These are phyloP conservation scores for Metaphire vulgaris DNA, from an alignment of 1,140 invertebrate genomes.

Conservation along the genomic window DNA sequence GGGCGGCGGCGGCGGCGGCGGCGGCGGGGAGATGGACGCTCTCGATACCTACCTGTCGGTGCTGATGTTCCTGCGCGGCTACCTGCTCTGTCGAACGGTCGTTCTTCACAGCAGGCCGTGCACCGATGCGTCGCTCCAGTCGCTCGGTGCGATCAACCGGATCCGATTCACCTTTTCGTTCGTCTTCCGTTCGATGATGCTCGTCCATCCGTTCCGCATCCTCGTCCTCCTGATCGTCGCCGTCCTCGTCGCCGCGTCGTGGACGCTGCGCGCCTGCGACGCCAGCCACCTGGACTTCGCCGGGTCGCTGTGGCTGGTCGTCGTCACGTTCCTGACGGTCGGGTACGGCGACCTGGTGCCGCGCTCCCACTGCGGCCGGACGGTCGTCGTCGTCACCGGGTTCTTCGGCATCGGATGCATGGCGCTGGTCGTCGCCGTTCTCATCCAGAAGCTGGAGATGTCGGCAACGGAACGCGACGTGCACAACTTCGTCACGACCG, in stretches of 20 bases:
- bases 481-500: slow-evolving; percentile 49
- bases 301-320: slow-evolving; percentile 49
- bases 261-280: slow-evolving; percentile 38
- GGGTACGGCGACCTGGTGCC: slow-evolving; percentile 51
- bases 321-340: slow-evolving; percentile 48
- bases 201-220: slow-evolving; percentile 46
- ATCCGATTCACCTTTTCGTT: slow-evolving; percentile 42
- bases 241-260: slow-evolving; percentile 43
- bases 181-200: slow-evolving; percentile 52
- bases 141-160: slow-evolving; percentile 48
- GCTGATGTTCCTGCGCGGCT: slow-evolving; percentile 48
- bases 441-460: slow-evolving; percentile 48
- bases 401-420: slow-evolving; percentile 49
- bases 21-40: slow-evolving; percentile 33
- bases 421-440: slow-evolving; percentile 49
- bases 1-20: too few species aligned
- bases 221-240: slow-evolving; percentile 41
- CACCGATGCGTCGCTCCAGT: slow-evolving; percentile 47
- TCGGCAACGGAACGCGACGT: slow-evolving; percentile 49
- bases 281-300: slow-evolving; percentile 37
- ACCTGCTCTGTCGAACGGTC: slow-evolving; percentile 43
- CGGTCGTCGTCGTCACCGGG: slow-evolving; percentile 47
- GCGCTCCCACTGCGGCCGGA: slow-evolving; percentile 46
- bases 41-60: slow-evolving; percentile 44
- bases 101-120: slow-evolving; percentile 48